phyloP scores from a whole-genome alignment of 2,797 vertebrate species.

The Astyanax mexicanus region DNA sequence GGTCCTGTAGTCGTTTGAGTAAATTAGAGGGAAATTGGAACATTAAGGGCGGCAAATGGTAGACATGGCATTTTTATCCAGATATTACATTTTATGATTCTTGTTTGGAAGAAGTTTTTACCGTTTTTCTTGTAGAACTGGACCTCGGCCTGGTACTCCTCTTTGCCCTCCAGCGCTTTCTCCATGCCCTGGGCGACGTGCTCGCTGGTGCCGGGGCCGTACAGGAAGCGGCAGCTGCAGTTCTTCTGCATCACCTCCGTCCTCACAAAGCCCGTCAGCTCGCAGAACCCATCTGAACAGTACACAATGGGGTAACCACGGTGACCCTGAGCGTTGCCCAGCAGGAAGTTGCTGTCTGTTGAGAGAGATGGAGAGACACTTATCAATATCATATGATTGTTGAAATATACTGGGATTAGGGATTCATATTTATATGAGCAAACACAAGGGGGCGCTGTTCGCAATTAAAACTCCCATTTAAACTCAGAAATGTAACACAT shows the following conservation, averaged over 20 bases:
- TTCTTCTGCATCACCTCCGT: slow-evolving; percentile 99
- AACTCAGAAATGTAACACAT: too few relatives aligned
- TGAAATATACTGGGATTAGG: too few relatives aligned
- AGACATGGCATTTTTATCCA: too few relatives aligned
- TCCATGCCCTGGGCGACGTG: slow-evolving; percentile 87
- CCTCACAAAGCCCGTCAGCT: slow-evolving; percentile 92
- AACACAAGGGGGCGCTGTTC: too few relatives aligned
- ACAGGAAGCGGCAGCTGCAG: slow-evolving; percentile 93
- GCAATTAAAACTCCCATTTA: too few relatives aligned
- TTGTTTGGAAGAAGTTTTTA: not conserved
- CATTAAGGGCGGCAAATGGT: too few relatives aligned
- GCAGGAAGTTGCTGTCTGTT: slow-evolving; percentile 96
- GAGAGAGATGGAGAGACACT: not conserved
- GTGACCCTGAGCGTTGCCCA: slow-evolving; percentile 94
- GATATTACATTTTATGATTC: too few relatives aligned
- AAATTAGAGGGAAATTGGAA: too few relatives aligned
- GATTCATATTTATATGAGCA: too few relatives aligned
- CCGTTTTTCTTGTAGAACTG: slow-evolving; percentile 96
- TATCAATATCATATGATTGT: too few relatives aligned
- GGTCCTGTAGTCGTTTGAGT: not conserved
- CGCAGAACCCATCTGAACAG: slow-evolving; percentile 97
- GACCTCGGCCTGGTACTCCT: slow-evolving; percentile 93
- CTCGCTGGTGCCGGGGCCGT: slow-evolving; percentile 89
- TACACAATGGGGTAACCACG: slow-evolving; percentile 95
- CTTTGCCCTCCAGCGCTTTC: slow-evolving; percentile 89